Conservation (phyloP, 2,797 vertebrate genomes). For the Cheirogaleus major region DNA sequence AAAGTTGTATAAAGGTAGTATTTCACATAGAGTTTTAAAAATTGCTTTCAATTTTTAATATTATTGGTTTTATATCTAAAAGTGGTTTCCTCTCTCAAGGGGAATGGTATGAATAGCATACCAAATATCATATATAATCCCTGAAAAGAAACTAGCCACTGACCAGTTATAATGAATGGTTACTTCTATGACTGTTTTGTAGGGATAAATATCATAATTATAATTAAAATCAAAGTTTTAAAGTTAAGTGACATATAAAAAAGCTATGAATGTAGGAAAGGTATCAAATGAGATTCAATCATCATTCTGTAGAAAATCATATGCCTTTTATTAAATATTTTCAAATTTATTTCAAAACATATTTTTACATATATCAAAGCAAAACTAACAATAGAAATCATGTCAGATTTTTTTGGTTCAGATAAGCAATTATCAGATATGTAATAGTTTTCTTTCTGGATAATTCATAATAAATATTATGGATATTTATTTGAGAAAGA, state of each 20-base stretch:
- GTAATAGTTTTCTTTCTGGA: not conserved
- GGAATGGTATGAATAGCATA: not conserved
- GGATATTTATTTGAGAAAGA: not conserved
- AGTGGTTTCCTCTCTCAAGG: not conserved
- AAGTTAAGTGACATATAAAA: not conserved
- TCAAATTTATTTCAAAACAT: not conserved
- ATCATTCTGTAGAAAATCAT: not conserved
- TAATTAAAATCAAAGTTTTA: not conserved
- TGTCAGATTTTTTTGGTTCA: not conserved
- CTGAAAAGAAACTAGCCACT: not conserved
- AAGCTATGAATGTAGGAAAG: not conserved
- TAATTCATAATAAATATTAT: not conserved
- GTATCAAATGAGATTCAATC: not conserved
- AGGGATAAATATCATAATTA: not conserved
- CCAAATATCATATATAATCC: not conserved
- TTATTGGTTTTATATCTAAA: not conserved
- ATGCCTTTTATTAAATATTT: not conserved
- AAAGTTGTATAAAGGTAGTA: not conserved
- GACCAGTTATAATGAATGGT: not conserved
- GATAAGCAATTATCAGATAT: not conserved
- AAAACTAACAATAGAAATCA: not conserved
- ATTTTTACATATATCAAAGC: not conserved
- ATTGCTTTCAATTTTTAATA: not conserved
- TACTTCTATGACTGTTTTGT: not conserved
- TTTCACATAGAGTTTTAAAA: not conserved